Evolutionary conservation across 2,888 invertebrate species (phyloP).

Genomic region (Diogma glabrata): DNA sequence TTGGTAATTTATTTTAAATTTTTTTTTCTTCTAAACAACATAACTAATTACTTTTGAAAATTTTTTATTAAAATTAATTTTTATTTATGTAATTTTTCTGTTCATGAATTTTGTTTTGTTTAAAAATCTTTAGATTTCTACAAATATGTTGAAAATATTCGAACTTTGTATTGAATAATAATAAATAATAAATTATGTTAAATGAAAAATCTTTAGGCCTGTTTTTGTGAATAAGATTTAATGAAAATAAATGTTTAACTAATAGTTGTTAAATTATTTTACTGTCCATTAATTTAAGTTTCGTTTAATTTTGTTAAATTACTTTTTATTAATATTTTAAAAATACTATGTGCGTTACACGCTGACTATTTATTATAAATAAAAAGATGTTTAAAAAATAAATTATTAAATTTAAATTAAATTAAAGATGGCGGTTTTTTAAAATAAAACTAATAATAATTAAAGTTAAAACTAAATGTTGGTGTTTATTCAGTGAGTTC

Average conservation of each 20-base stretch:
- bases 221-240: background rate
- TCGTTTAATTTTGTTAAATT: constrained; percentile 4
- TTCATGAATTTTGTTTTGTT: no score
- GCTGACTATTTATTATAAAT: constrained; percentile 20
- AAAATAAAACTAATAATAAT: background rate
- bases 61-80: no score
- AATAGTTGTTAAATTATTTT: background rate
- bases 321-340: constrained; percentile 12
- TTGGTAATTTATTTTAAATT: no score
- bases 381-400: background rate
- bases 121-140: no score
- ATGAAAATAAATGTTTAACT: background rate
- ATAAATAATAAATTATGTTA: no score
- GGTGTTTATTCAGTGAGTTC: no score
- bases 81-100: no score
- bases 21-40: no score
- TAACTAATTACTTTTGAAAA: no score
- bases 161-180: no score
- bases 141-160: no score
- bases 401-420: background rate
- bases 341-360: constrained; percentile 26
- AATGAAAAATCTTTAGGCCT: constrained; percentile 6
- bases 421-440: background rate
- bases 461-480: background rate
- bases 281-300: constrained; percentile 5